Base-by-base conservation (phyloP, 2,888 invertebrate genomes). In the Microchrysa polita region DNA sequence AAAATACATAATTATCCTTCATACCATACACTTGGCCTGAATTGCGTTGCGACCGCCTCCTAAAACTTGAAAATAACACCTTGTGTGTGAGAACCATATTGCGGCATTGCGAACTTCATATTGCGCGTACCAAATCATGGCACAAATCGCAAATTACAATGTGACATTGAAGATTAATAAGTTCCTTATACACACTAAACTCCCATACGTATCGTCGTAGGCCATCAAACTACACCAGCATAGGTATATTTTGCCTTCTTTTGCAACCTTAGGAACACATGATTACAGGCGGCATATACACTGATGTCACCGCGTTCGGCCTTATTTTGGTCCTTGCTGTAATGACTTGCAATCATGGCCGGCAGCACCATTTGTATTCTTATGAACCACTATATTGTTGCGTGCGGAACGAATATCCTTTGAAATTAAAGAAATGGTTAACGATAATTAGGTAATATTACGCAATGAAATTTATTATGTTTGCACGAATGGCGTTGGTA, bases 131-230 rank as follows among this genome's bases (percentile, higher is more conserved):
- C 10, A 48, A 48, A 48, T n/a, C 16, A 48, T n/a, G 16, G 48
- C 48, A 48, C 48, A 48, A n/a, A 48, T n/a, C 48, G 48, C 48
- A 48, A 48, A 48, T n/a, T 48, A n/a, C 48, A 48, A 48, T 48
- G 14, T 48, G 48, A 48, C 48, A 48, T 48, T 48, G 48, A 48
- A 48, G 48, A 48, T 48, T n/a, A 48, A 48, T 48, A n/a, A n/a
- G 48, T 48, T 48, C 48, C 48, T 48, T 48, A n/a, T n/a, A n/a
- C n/a, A n/a, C 48, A 12, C 48, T n/a, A 12, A 48, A n/a, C 14
- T n/a, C 12, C 48, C 48, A 48, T 48, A n/a, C 48, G 27, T 34
- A 34, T 34, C 4, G 27, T 34, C n/a, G n/a, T n/a, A n/a, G n/a
- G 10, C 48, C 12, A 10, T 48, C 48, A 48, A 48, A 48, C 16